Evolutionary conservation across 1,140 invertebrate genomes (phyloP), one percentile per base, ranked within the genome.

Genomic region (Drosophila tani): DNA sequence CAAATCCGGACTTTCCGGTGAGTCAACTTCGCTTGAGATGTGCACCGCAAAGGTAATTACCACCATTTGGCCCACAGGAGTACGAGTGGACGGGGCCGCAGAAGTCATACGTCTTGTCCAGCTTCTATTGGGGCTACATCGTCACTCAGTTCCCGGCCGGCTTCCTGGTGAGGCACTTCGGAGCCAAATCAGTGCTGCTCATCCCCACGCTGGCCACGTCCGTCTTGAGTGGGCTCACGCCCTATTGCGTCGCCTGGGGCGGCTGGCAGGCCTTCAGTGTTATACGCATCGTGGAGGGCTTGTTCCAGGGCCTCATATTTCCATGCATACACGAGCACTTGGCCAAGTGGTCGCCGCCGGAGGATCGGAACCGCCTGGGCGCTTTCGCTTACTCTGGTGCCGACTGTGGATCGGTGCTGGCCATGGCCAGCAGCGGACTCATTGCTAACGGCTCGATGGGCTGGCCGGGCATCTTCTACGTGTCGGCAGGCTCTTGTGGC

Each of bases 401-500:
- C 2, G 95, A 96, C 82, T 95, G 97, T 73, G 96, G 97, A 6
- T 96, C 95, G 1, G 96, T 96, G 1, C 95, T 97, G 9, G 91
- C 97, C 1, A 94, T 95, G 15, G 94, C 96, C 90, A 59, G 77
- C 1, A 95, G 95, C 35, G 97, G 97, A 2, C 73, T 94, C 1
- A 93, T 97, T 4, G 95, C 96, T 0, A 93, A 93, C 1, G 95
- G 95, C 1, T 70, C 73, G 0, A 77, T 94, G 19, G 97, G 97
- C 14, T 97, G 97, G 97, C 96, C 96, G 0, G 94, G 95, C 24
- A 95, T 96, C 11, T 97, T 97, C 87, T 98, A 97, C 85, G 88
- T 95, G 0, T 96, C 97, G 84, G 97, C 97, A 21, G 93, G 88
- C 6, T 56, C 95, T 0, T 94, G 95, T 17, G 79, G 96, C 7